These are phyloP conservation scores for Drosophila longiperda DNA, from an alignment of 2,888 invertebrate genomes.

Conservation along the genomic window DNA sequence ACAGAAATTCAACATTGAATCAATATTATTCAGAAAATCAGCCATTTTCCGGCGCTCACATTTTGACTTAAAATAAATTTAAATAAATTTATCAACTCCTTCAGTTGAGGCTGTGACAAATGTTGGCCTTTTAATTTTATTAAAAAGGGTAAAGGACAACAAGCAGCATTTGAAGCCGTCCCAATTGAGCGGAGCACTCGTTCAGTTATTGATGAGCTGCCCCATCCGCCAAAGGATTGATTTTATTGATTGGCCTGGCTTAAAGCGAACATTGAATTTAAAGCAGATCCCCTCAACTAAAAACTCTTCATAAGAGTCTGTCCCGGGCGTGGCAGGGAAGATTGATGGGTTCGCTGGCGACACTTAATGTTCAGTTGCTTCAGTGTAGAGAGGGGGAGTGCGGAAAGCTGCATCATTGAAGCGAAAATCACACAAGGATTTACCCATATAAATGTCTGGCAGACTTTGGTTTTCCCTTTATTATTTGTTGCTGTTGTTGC, in stretches of 20 bases:
- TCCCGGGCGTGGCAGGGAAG: conserved; percentile 37
- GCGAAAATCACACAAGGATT: conserved; percentile 76
- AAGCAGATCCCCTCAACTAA: conserved; percentile 15
- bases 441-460: conserved; percentile 63
- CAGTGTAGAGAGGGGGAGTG: conserved; percentile 37
- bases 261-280: conserved; percentile 46
- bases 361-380: conserved; percentile 60
- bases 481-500: conserved; percentile 40
- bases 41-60: not conserved
- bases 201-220: conserved; percentile 55
- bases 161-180: conserved; percentile 30
- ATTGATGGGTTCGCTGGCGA: conserved; percentile 66
- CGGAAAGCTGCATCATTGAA: conserved; percentile 53
- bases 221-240: conserved; percentile 47
- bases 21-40: not conserved
- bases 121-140: conserved; percentile 58
- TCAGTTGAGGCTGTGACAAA: conserved; percentile 44
- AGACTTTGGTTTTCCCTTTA: conserved; percentile 54
- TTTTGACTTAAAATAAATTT: conserved; percentile 19
- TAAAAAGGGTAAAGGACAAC: conserved; percentile 51
- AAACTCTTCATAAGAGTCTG: conserved; percentile 20
- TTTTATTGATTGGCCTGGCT: conserved; percentile 66
- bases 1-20: not conserved
- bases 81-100: conserved; percentile 32
- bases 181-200: conserved; percentile 25